Evolutionary conservation across 2,113 vertebrate genomes (phyloP), one percentile per base, ranked within the genome.

Genomic region (Campylomormyrus tamandua): DNA sequence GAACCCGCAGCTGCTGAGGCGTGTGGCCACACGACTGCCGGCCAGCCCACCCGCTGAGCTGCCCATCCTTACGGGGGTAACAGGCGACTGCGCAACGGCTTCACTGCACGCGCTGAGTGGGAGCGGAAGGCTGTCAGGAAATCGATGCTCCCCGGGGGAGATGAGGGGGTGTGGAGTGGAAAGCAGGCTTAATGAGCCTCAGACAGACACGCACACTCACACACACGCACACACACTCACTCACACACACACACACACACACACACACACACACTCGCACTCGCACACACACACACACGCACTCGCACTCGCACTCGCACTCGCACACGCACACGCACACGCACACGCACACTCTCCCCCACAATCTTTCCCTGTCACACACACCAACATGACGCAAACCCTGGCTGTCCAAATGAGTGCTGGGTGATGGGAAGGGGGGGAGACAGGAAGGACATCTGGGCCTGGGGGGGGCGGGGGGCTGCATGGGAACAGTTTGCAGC

Each of bases 151-250:
- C 89, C 89, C 92, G 91, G 92, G 90, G 89, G 91, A 93, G 92
- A 93, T 93, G 94, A 93, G 92, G 92, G 92, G 93, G 94, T 95
- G 93, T 90, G 90, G 90, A 89, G 92, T 94, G 50, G 94, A 94
- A 93, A 94, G 94, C 93, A 94, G 93, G 93, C 93, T 94, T 95
- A 95, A 95, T 95, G 94, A 95, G 94, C 94, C 94, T 92, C 95
- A 95, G 94, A 93, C 95, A 94, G 94, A 88, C 85, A 50, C 27
- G 8, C 84, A 27, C 39, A 3, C 84, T 8, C 46, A 92, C 17
- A 91, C 92, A 89, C 93, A 87, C 86, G 1, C 56, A 42, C 31
- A 17, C 56, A 88, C 58, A 31, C 56, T 35, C 85, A 39, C 50
- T 24, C 85, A 31, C 49, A 10, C 85, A 17, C 21, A 84, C 45